A percentile compares a stretch with the other conserved stretches of the same genome.
Evolutionary conservation across 2,113 vertebrate species (phyloP).

Genomic region (Tiliqua scincoides): DNA sequence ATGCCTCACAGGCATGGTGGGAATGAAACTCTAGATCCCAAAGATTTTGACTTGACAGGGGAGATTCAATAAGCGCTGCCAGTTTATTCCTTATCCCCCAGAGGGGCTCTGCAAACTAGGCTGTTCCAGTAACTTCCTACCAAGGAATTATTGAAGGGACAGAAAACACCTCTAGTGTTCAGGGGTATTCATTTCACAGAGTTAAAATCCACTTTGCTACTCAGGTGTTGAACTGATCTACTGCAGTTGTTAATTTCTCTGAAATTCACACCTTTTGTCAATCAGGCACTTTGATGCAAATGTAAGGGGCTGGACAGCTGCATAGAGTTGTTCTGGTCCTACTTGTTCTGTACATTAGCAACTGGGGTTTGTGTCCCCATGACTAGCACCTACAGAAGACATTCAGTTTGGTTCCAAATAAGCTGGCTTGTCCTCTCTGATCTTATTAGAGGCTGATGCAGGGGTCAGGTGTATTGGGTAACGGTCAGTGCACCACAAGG

Average conservation of each 20-base stretch:
- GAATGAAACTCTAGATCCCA: slow-evolving; percentile 5
- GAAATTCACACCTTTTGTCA: neutral
- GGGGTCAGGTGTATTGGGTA: too few relatives aligned
- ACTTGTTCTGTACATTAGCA: too few relatives aligned
- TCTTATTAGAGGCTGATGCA: too few relatives aligned
- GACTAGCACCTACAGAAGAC: too few relatives aligned
- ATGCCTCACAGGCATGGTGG: neutral
- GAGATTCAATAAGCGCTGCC: slow-evolving; percentile 1
- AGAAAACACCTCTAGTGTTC: slow-evolving; percentile 47
- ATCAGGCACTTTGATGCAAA: neutral
- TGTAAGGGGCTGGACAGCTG: neutral
- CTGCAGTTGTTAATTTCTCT: too few relatives aligned
- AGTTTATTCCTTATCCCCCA: neutral
- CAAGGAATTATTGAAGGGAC: neutral
- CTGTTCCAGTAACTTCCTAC: slow-evolving; percentile 49
- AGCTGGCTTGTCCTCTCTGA: too few relatives aligned
- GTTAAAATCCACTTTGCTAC: neutral
- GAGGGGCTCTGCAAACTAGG: neutral
- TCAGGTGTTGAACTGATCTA: neutral
- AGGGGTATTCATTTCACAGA: neutral
- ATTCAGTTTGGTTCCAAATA: too few relatives aligned
- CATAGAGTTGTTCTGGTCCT: too few relatives aligned
- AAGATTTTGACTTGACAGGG: neutral
- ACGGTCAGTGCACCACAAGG: too few relatives aligned
- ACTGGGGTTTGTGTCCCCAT: too few relatives aligned